Percentiles rank a stretch among this genome's conserved stretches.
Conservation (phyloP, 2,113 vertebrate species). For the Caloenas nicobarica region DNA sequence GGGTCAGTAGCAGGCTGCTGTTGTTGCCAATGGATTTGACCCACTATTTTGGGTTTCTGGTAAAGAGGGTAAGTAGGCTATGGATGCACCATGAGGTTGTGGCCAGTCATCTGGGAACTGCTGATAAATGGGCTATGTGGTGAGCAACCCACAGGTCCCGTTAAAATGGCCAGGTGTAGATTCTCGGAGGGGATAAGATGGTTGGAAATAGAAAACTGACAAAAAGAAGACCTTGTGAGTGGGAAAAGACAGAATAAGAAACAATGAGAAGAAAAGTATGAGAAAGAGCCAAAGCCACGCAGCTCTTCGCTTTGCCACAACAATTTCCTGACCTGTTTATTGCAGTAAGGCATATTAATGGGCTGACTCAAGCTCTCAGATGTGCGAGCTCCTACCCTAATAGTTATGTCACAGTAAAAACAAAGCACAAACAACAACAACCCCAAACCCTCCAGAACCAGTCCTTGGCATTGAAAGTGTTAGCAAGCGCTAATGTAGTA, state of each 20-base stretch:
- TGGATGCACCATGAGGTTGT: background rate
- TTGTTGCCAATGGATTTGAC: background rate
- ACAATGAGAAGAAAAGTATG: background rate
- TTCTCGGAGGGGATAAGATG: background rate
- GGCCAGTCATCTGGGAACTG: background rate
- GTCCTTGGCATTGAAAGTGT: slow-evolving; percentile 51
- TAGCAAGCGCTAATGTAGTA: slow-evolving; percentile 1
- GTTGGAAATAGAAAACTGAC: background rate
- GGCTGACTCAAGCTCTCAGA: background rate
- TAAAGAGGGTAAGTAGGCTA: background rate
- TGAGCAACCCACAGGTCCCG: background rate
- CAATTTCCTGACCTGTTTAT: slow-evolving; percentile 55
- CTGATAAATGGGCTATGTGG: background rate
- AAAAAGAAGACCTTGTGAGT: background rate
- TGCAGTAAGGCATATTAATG: slow-evolving; percentile 23
- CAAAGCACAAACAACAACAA: background rate
- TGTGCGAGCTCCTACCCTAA: background rate
- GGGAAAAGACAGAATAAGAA: background rate
- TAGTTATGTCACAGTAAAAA: background rate
- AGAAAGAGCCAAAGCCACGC: background rate
- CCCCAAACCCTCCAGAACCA: background rate
- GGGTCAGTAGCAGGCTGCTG: background rate
- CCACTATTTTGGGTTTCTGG: background rate
- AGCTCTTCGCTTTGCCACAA: slow-evolving; percentile 25
- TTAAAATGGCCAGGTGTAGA: background rate